phyloP scores from a whole-genome alignment of 2,888 invertebrate species.

The Tribolium freemani region DNA sequence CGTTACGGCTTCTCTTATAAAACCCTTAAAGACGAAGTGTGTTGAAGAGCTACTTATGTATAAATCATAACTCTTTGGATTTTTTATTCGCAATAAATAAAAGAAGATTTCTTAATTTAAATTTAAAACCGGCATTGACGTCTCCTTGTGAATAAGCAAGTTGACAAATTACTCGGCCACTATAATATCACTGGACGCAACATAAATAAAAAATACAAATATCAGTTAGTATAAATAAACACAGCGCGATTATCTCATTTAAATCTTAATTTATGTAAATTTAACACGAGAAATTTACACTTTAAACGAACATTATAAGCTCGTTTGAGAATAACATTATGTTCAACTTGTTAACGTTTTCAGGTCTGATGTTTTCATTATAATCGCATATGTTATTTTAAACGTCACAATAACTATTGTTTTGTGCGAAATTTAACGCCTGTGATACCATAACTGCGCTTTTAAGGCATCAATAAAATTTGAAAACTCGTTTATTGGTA shows the following conservation, averaged over 20 bases:
- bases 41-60: constrained; percentile 62
- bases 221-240: constrained; percentile 21
- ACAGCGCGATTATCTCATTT: constrained; percentile 41
- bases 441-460: background rate
- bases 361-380: constrained; percentile 41
- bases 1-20: constrained; percentile 60
- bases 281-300: constrained; percentile 46
- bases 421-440: background rate
- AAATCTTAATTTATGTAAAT: constrained; percentile 53
- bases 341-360: constrained; percentile 40
- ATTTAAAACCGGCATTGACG: constrained; percentile 47
- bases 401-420: constrained; percentile 4
- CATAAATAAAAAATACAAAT: background rate
- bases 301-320: constrained; percentile 39
- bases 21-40: constrained; percentile 60
- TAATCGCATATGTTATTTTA: constrained; percentile 17
- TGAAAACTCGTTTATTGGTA: constrained; percentile 5
- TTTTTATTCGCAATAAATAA: constrained; percentile 56
- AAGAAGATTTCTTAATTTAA: constrained; percentile 54
- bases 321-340: constrained; percentile 26
- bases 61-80: constrained; percentile 57
- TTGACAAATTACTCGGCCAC: constrained; percentile 27
- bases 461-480: constrained; percentile 18
- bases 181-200: background rate
- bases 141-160: constrained; percentile 45